Evolutionary conservation across 2,113 vertebrate species (phyloP).

Genomic region (Chaetops frenatus): DNA sequence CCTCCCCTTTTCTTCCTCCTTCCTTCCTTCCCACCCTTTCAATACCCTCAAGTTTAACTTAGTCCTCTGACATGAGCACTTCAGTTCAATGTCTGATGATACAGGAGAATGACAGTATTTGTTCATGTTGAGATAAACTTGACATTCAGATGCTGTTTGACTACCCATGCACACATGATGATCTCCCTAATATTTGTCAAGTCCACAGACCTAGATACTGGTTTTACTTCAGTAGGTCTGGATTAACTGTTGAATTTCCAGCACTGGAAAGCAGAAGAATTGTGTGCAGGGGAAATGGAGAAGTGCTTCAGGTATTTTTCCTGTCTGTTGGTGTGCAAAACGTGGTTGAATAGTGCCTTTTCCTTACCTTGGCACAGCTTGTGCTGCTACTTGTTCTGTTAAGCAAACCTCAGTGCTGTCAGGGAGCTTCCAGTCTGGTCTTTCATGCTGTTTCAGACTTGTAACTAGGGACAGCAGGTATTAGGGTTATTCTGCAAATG

Average conservation of each 20-base stretch:
- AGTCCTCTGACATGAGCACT: background rate
- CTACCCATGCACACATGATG: background rate
- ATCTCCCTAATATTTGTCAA: background rate
- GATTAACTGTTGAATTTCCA: background rate
- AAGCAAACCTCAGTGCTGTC: background rate
- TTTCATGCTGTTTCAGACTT: background rate
- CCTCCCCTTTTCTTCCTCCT: background rate
- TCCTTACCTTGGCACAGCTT: background rate
- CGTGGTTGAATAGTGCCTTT: background rate
- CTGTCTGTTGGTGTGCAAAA: accelerated
- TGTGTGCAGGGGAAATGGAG: background rate
- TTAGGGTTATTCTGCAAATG: slow-evolving; percentile 30
- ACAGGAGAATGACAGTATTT: background rate
- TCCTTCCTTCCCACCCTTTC: background rate
- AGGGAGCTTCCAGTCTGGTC: background rate
- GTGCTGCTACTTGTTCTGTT: background rate
- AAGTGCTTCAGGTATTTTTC: background rate
- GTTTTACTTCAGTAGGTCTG: background rate
- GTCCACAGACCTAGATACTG: background rate
- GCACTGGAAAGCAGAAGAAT: background rate
- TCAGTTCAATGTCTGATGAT: background rate
- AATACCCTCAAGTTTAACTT: background rate
- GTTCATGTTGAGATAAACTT: background rate
- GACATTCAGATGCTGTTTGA: background rate
- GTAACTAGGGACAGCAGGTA: background rate